phyloP scores from a whole-genome alignment of 2,113 vertebrate species.

The Regulus satrapa region DNA sequence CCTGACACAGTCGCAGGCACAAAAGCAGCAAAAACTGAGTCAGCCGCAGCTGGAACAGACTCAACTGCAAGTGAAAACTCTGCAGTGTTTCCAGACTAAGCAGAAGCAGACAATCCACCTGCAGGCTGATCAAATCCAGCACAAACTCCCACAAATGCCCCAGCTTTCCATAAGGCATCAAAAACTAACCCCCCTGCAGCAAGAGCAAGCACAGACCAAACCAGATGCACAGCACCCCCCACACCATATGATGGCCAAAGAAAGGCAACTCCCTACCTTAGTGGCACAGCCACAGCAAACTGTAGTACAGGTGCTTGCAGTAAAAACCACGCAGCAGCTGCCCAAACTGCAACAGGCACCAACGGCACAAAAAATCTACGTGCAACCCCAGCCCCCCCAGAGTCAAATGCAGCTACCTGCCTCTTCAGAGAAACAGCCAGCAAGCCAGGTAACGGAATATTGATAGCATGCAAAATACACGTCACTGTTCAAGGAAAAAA shows the following conservation, averaged over 20 bases:
- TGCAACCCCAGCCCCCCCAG: conserved; percentile 88
- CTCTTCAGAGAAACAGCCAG: conserved; percentile 82
- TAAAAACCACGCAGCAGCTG: conserved; percentile 86
- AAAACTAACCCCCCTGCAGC: conserved; percentile 76
- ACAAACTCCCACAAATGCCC: conserved; percentile 78
- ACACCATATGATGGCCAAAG: conserved; percentile 78
- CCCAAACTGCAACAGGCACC: conserved; percentile 95
- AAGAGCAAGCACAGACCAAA: conserved; percentile 79
- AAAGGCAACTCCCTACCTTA: conserved; percentile 77
- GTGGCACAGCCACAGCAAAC: conserved; percentile 81
- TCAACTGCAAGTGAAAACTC: conserved; percentile 79
- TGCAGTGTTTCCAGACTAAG: conserved; percentile 83
- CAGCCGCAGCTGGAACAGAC: conserved; percentile 79
- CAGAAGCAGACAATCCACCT: conserved; percentile 81
- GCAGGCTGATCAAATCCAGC: conserved; percentile 79
- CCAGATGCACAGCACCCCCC: conserved; percentile 70
- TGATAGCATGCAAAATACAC: conserved; percentile 73
- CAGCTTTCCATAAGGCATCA: conserved; percentile 84
- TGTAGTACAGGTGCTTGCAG: conserved; percentile 81
- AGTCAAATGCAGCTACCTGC: conserved; percentile 87
- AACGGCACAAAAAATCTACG: conserved; percentile 90
- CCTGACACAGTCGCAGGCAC: conserved; percentile 71
- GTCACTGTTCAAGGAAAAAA: conserved; percentile 58
- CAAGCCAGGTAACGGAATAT: conserved; percentile 84
- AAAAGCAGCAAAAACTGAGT: conserved; percentile 75